Percentiles rank a stretch among this genome's conserved stretches.
Evolutionary conservation across 1,140 invertebrate genomes (phyloP).

Genomic region (Drosophila pruinosa): DNA sequence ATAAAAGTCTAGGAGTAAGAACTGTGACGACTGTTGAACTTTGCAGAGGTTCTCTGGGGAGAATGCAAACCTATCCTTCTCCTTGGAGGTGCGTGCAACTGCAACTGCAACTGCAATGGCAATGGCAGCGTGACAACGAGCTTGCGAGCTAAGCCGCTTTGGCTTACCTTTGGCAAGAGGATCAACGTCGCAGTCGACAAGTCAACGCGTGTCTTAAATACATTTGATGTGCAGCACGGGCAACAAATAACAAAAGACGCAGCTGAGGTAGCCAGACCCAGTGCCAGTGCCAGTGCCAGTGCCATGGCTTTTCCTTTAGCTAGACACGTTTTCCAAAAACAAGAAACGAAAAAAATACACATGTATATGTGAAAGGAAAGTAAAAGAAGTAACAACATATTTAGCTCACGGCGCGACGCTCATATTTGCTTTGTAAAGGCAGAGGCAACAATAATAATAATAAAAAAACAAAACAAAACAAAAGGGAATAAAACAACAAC

Average conservation of each 20-base stretch:
- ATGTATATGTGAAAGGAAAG: slow-evolving; percentile 29
- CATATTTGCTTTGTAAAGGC: slow-evolving; percentile 70
- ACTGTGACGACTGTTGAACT: slow-evolving; percentile 71
- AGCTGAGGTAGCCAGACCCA: slow-evolving; percentile 9
- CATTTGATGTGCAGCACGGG: slow-evolving; percentile 29
- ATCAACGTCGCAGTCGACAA: slow-evolving; percentile 53
- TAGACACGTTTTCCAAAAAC: slow-evolving; percentile 31
- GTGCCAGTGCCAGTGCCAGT: neutral
- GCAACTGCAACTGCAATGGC: slow-evolving; percentile 16
- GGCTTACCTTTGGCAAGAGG: slow-evolving; percentile 63
- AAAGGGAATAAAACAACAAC: slow-evolving; percentile 34
- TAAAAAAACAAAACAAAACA: slow-evolving; percentile 34
- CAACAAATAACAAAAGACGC: slow-evolving; percentile 28
- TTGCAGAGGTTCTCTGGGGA: slow-evolving; percentile 14
- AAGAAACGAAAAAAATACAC: slow-evolving; percentile 20
- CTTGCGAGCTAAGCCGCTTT: slow-evolving; percentile 62
- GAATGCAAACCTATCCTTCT: too few species aligned
- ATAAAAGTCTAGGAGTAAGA: slow-evolving; percentile 48
- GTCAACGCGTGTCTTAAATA: slow-evolving; percentile 53
- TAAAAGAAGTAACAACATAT: slow-evolving; percentile 69
- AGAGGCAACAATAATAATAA: slow-evolving; percentile 71
- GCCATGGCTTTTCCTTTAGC: slow-evolving; percentile 10
- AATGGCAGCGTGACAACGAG: slow-evolving; percentile 12
- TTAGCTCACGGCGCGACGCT: slow-evolving; percentile 68
- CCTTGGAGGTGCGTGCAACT: slow-evolving; percentile 21